Conservation (phyloP, 2,888 invertebrate genomes). For the Lasioglossum vierecki region DNA sequence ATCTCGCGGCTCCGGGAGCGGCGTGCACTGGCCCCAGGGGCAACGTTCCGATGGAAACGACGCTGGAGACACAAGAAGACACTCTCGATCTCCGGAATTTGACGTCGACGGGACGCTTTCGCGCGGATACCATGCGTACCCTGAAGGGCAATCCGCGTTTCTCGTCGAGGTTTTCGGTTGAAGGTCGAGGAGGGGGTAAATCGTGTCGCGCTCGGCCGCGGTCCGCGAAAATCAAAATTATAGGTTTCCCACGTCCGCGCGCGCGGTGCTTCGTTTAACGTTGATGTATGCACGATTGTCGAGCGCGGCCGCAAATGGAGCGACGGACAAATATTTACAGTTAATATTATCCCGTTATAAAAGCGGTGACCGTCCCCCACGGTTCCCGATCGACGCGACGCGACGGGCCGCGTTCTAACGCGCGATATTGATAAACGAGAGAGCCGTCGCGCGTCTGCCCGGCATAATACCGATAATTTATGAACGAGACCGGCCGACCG, state of each 20-base stretch:
- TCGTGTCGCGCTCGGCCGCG: not conserved
- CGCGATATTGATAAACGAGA: conserved; percentile 51
- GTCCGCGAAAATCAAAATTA: conserved; percentile 36
- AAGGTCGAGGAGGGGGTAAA: not conserved
- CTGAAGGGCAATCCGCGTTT: not conserved
- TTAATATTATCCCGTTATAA: conserved; percentile 62
- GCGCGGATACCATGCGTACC: not conserved
- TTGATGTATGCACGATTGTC: conserved; percentile 30
- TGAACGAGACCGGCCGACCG: conserved; percentile 36
- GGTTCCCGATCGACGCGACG: conserved; percentile 18
- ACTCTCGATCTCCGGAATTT: not conserved
- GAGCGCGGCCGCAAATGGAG: conserved; percentile 44
- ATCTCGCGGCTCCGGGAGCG: not conserved
- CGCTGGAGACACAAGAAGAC: not conserved
- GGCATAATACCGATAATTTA: conserved; percentile 57
- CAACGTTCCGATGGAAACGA: not conserved
- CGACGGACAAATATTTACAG: conserved; percentile 53
- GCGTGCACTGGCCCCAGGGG: not conserved
- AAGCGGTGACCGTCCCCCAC: conserved; percentile 39
- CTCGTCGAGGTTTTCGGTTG: not conserved
- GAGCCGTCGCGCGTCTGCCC: conserved; percentile 34
- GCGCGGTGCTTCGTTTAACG: conserved; percentile 16
- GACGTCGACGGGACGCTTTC: not conserved
- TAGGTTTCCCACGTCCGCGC: conserved; percentile 20
- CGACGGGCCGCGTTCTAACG: conserved; percentile 37